These are phyloP conservation scores for Chesias legatella DNA, from an alignment of 2,888 invertebrate genomes.

Conservation along the genomic window DNA sequence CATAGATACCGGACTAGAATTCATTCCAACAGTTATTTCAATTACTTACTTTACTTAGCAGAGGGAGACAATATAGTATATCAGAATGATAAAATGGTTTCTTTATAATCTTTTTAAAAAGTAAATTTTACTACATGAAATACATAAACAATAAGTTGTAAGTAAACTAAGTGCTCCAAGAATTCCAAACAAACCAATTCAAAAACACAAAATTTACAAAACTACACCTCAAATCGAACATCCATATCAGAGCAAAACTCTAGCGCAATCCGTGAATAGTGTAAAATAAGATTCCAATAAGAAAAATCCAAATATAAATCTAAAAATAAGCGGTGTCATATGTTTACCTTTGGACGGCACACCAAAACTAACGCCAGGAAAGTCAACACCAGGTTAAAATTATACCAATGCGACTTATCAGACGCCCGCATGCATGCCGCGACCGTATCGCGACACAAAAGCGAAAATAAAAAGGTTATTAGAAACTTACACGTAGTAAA, in stretches of 20 bases:
- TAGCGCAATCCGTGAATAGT: constrained; percentile 12
- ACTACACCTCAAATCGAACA: background rate
- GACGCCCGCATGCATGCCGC: constrained; percentile 36
- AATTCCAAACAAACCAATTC: constrained; percentile 11
- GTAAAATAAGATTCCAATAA: constrained; percentile 44
- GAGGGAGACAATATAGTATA: too few relatives aligned
- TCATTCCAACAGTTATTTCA: too few relatives aligned
- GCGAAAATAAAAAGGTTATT: constrained; percentile 57
- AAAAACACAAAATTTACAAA: background rate
- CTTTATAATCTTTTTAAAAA: background rate
- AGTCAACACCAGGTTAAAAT: constrained; percentile 48
- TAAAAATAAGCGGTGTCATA: constrained; percentile 56
- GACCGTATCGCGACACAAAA: constrained; percentile 39
- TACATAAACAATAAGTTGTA: background rate
- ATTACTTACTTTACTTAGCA: too few relatives aligned
- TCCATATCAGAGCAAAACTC: constrained; percentile 3
- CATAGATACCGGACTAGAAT: too few relatives aligned
- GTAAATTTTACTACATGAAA: background rate
- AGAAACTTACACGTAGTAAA: constrained; percentile 74
- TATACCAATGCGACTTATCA: constrained; percentile 38
- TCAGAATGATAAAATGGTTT: background rate
- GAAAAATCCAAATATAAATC: constrained; percentile 35
- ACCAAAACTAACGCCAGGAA: constrained; percentile 36
- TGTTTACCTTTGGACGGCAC: constrained; percentile 56
- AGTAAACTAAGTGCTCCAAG: constrained; percentile 3